phyloP scores from a whole-genome alignment of 2,888 invertebrate species.

The Chirona hameri region DNA sequence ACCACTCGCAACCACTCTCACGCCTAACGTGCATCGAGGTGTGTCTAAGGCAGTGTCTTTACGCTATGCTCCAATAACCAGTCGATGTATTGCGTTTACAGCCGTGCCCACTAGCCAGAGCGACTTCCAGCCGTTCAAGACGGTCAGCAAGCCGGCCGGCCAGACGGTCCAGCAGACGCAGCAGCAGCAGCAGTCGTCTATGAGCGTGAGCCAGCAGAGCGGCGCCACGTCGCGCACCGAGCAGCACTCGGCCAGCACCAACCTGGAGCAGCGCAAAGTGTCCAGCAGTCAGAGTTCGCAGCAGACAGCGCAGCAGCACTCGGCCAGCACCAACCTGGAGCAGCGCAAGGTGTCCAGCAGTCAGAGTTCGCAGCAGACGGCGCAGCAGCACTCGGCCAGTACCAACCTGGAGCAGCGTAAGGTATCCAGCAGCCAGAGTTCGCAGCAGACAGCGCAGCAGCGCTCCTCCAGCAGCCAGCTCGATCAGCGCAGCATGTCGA shows the following conservation, averaged over 20 bases:
- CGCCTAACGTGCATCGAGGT: too few relatives aligned
- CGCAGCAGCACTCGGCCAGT: background rate
- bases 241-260: background rate
- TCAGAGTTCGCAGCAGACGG: background rate
- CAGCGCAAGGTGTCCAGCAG: background rate
- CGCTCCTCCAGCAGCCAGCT: background rate
- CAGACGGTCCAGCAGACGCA: background rate
- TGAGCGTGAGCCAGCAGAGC: background rate
- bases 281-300: background rate
- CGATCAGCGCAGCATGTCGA: background rate
- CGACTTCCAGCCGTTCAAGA: constrained; percentile 22
- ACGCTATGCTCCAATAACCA: too few relatives aligned
- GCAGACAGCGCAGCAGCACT: background rate
- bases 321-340: background rate
- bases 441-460: background rate
- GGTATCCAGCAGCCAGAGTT: background rate
- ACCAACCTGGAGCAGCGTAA: background rate
- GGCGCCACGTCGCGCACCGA: background rate
- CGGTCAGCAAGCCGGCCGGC: background rate
- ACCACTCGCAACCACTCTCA: too few relatives aligned
- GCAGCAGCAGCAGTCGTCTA: background rate
- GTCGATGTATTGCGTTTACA: background rate
- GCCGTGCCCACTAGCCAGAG: background rate
- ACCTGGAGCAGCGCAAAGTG: background rate
- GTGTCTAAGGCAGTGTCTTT: too few relatives aligned